Evolutionary conservation across 2,888 invertebrate species (phyloP).

Genomic region (Sphecodes monilicornis): DNA sequence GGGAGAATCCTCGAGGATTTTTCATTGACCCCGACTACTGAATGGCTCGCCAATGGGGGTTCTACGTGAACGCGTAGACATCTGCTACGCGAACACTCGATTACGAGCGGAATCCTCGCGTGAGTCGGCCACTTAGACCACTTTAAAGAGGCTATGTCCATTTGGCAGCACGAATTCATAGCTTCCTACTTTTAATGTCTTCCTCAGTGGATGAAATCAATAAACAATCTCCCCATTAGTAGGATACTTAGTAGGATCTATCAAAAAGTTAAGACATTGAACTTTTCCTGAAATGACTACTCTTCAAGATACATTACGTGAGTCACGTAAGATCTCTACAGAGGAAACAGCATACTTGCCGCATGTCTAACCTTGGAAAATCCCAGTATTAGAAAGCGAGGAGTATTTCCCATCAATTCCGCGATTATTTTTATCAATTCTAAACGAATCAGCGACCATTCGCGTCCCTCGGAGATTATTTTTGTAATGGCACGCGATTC

Average conservation of each 20-base stretch:
- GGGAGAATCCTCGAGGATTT: slow-evolving; percentile 17
- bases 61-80: neutral
- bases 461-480: neutral
- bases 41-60: neutral
- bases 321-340: neutral
- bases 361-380: neutral
- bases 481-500: neutral
- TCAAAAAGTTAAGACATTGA: too few species aligned
- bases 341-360: neutral
- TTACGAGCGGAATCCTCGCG: neutral
- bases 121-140: neutral
- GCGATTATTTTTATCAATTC: neutral
- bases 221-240: too few species aligned
- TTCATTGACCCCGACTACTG: slow-evolving; percentile 57
- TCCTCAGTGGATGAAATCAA: too few species aligned
- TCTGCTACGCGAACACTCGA: neutral
- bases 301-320: neutral
- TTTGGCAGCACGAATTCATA: neutral
- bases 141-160: neutral
- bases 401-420: neutral
- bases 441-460: neutral
- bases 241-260: too few species aligned
- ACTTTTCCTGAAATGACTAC: too few species aligned
- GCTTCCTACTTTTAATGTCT: neutral
- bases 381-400: slow-evolving; percentile 2